These are phyloP conservation scores for Zaprionus kolodkinae DNA, from an alignment of 1,140 invertebrate species.

Conservation along the genomic window DNA sequence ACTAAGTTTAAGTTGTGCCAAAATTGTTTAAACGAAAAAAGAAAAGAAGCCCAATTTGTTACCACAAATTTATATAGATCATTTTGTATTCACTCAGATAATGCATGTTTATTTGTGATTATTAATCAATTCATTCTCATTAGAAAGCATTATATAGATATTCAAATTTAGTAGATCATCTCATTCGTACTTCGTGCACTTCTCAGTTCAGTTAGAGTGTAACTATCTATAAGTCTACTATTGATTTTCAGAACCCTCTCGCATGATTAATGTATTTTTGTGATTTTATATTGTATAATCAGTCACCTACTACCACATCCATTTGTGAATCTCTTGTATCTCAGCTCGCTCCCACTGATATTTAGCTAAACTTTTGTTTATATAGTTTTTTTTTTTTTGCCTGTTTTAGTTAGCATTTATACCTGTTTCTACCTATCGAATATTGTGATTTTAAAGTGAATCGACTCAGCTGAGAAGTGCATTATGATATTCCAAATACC, in stretches of 20 bases:
- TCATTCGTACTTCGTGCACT: not conserved
- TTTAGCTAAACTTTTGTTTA: not conserved
- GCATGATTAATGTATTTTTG: not conserved
- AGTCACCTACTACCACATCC: not conserved
- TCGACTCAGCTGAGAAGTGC: conserved; percentile 3
- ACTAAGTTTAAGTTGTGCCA: conserved; percentile 62
- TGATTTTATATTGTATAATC: not conserved
- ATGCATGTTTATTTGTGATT: not conserved
- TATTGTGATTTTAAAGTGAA: conserved; percentile 2
- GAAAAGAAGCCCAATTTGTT: conserved; percentile 18
- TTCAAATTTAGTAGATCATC: not conserved
- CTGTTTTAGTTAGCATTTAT: not conserved
- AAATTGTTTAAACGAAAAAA: conserved; percentile 42
- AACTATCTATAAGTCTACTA: not conserved
- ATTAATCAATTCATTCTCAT: no score
- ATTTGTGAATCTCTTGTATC: not conserved
- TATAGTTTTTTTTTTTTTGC: conserved; percentile 4
- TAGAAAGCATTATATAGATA: no score
- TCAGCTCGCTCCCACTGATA: not conserved
- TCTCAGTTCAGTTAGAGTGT: not conserved
- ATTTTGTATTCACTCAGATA: conserved; percentile 22
- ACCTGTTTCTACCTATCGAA: not conserved
- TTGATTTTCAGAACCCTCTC: not conserved
- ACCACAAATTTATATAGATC: conserved; percentile 31
- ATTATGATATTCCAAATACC: not conserved